phyloP scores from a whole-genome alignment of 1,140 invertebrate genomes.

The Bombus waltoni region DNA sequence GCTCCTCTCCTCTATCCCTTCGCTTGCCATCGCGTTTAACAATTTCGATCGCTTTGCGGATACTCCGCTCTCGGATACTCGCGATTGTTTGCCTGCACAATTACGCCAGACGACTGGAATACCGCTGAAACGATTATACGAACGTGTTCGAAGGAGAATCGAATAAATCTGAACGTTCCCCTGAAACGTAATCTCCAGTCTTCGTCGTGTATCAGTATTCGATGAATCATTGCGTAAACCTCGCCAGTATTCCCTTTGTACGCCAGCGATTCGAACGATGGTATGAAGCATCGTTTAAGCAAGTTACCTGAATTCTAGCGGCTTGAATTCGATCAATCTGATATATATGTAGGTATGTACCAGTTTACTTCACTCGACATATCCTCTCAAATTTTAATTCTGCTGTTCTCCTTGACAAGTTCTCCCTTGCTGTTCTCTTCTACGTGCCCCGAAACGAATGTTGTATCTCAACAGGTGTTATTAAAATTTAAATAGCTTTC shows the following conservation, averaged over 20 bases:
- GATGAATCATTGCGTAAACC: background rate
- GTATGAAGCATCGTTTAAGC: background rate
- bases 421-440: too few species aligned
- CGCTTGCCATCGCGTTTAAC: constrained; percentile 44
- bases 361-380: background rate
- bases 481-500: too few species aligned
- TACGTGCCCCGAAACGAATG: too few species aligned
- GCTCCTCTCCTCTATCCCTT: background rate
- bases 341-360: background rate
- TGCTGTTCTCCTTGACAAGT: background rate
- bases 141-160: background rate
- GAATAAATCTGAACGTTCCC: background rate
- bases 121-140: background rate
- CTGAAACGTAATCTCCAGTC: constrained; percentile 8
- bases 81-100: constrained; percentile 21
- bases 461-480: too few species aligned
- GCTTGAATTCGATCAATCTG: background rate
- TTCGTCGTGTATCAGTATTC: background rate
- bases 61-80: constrained; percentile 3
- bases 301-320: background rate
- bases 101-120: constrained; percentile 5
- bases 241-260: background rate
- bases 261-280: background rate
- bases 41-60: constrained; percentile 54
- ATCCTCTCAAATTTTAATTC: background rate